A percentile compares a stretch with the other conserved stretches of the same genome.
These are phyloP conservation scores for Cephus nigrinus DNA, from an alignment of 2,888 invertebrate genomes.

Conservation along the genomic window DNA sequence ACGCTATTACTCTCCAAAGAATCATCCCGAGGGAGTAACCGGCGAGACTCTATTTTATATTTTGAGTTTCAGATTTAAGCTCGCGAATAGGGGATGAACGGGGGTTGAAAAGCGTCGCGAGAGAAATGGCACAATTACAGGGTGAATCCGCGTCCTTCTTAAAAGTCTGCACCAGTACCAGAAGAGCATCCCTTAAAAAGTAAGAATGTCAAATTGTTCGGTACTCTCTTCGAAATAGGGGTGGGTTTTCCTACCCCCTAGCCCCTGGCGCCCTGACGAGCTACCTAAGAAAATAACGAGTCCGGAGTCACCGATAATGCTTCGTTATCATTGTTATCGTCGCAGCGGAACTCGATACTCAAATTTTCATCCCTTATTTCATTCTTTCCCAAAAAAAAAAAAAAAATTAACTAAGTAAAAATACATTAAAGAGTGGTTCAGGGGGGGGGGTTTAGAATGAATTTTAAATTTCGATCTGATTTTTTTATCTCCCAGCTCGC, in stretches of 20 bases:
- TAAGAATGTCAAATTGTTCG: constrained; percentile 44
- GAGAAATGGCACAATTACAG: constrained; percentile 45
- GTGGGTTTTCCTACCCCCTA: background rate
- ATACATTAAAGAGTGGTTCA: background rate
- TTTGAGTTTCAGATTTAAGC: constrained; percentile 36
- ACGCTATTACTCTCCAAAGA: background rate
- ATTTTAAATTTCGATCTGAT: background rate
- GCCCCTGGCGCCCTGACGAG: background rate
- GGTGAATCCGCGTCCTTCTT: constrained; percentile 9
- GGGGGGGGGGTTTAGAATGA: too few relatives aligned
- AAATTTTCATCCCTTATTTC: background rate
- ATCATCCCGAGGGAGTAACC: constrained; percentile 10
- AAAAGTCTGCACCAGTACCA: background rate
- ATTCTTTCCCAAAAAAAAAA: too few relatives aligned
- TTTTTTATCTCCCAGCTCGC: background rate
- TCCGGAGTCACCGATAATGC: background rate
- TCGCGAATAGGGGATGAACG: constrained; percentile 20
- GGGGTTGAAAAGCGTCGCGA: constrained; percentile 30
- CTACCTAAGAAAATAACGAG: background rate
- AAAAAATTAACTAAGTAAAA: background rate
- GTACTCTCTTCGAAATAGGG: constrained; percentile 35
- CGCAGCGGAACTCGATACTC: background rate
- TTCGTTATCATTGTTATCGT: background rate
- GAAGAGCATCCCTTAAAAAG: constrained; percentile 19
- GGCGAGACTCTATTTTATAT: constrained; percentile 19